Conservation (phyloP, 2,797 vertebrate genomes). For the Tadarida brasiliensis region DNA sequence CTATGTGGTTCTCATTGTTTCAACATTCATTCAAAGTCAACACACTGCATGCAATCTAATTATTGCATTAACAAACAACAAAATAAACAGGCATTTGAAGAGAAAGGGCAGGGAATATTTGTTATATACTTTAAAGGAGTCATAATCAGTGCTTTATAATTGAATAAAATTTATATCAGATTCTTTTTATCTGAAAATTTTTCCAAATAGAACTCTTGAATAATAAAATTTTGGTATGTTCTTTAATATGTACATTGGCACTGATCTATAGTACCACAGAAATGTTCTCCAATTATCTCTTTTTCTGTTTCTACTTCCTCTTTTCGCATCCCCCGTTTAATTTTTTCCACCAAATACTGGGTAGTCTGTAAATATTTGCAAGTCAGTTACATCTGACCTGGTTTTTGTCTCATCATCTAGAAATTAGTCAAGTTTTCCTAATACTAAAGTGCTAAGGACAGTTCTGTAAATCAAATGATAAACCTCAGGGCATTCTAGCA, state of each 20-base stretch:
- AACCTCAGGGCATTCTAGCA: neutral
- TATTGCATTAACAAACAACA: constrained; percentile 19
- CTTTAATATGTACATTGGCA: neutral
- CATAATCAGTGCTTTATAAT: constrained; percentile 32
- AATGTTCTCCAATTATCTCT: constrained; percentile 35
- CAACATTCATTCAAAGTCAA: constrained; percentile 51
- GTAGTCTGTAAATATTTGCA: constrained; percentile 11
- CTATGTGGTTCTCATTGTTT: neutral
- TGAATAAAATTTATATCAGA: constrained; percentile 2
- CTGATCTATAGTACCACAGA: neutral
- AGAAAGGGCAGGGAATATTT: neutral
- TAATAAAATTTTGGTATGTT: constrained; percentile 76
- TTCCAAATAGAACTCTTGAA: constrained; percentile 71
- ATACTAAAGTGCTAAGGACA: neutral
- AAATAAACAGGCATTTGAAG: constrained; percentile 49
- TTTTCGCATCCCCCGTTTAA: neutral
- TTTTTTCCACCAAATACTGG: constrained; percentile 46
- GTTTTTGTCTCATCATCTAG: neutral
- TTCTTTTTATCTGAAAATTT: neutral
- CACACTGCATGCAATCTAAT: constrained; percentile 23
- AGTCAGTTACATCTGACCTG: constrained; percentile 35
- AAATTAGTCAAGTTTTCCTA: constrained; percentile 32
- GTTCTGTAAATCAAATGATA: constrained; percentile 22
- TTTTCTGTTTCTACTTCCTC: constrained; percentile 44
- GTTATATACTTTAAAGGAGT: constrained; percentile 45